These are phyloP conservation scores for Synergus japonicus DNA, from an alignment of 2,888 invertebrate species.

Conservation along the genomic window DNA sequence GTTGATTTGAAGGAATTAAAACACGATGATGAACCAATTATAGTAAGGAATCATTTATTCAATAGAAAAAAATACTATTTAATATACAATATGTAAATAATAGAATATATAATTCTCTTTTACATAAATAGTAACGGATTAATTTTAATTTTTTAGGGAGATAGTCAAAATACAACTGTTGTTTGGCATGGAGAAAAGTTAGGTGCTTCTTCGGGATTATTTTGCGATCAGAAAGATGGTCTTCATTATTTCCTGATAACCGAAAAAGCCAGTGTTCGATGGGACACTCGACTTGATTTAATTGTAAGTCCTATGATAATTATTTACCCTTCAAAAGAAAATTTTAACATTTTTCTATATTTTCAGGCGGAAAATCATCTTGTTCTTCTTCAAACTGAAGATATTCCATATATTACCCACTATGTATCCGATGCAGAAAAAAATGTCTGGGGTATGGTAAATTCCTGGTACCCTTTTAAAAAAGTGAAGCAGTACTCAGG, in stretches of 20 bases:
- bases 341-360: background rate
- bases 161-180: slow-evolving; percentile 55
- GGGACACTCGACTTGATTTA: slow-evolving; percentile 75
- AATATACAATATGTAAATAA: background rate
- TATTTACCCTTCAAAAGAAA: slow-evolving; percentile 3
- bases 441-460: slow-evolving; percentile 64
- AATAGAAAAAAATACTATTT: background rate
- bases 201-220: slow-evolving; percentile 76
- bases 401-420: slow-evolving; percentile 64
- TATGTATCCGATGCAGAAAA: slow-evolving; percentile 61
- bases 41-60: slow-evolving; percentile 26
- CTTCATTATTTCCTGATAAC: slow-evolving; percentile 77
- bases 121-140: background rate
- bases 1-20: slow-evolving; percentile 65
- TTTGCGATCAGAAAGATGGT: slow-evolving; percentile 75
- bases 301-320: slow-evolving; percentile 55
- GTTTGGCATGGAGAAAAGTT: slow-evolving; percentile 75
- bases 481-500: background rate
- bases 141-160: slow-evolving; percentile 44
- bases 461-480: slow-evolving; percentile 53
- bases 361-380: slow-evolving; percentile 63
- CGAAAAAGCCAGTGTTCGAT: slow-evolving; percentile 77
- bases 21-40: slow-evolving; percentile 50
- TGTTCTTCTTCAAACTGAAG: slow-evolving; percentile 63
- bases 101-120: too few species aligned